Conservation (phyloP, 2,888 invertebrate genomes). For the Ceratothoa steindachneri region DNA sequence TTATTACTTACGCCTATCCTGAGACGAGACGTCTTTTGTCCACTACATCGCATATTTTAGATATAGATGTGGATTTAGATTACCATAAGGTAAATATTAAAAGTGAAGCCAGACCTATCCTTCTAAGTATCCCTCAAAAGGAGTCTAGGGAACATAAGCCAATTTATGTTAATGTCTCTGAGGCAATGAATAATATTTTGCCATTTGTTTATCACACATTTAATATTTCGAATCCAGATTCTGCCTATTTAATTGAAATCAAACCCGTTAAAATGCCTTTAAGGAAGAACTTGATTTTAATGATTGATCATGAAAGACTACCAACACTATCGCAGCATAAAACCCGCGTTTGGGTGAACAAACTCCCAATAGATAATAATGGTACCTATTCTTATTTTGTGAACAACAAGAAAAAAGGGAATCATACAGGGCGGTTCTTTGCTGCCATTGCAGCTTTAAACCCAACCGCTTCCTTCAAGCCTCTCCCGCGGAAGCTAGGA, state of each 20-base stretch:
- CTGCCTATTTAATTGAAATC: slow-evolving; percentile 26
- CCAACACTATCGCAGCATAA: slow-evolving; percentile 30
- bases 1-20: slow-evolving; percentile 32
- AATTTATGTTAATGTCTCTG: slow-evolving; percentile 12
- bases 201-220: slow-evolving; percentile 38
- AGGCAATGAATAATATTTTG: neutral
- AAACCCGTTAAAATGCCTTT: neutral
- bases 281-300: slow-evolving; percentile 21
- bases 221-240: slow-evolving; percentile 22
- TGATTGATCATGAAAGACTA: slow-evolving; percentile 25
- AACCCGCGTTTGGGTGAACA: neutral
- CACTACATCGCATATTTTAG: slow-evolving; percentile 14
- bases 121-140: slow-evolving; percentile 25
- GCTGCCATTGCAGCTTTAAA: slow-evolving; percentile 20
- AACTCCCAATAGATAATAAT: slow-evolving; percentile 11
- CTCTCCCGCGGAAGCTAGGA: slow-evolving; percentile 1
- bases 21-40: neutral
- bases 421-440: slow-evolving; percentile 29
- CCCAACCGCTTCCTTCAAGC: neutral
- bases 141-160: neutral
- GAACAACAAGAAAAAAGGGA: slow-evolving; percentile 14
- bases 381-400: slow-evolving; percentile 23
- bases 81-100: slow-evolving; percentile 13
- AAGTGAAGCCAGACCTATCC: slow-evolving; percentile 18
- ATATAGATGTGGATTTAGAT: slow-evolving; percentile 7